Evolutionary conservation across 1,140 invertebrate species (phyloP).

Genomic region (Eriosoma lanigerum): DNA sequence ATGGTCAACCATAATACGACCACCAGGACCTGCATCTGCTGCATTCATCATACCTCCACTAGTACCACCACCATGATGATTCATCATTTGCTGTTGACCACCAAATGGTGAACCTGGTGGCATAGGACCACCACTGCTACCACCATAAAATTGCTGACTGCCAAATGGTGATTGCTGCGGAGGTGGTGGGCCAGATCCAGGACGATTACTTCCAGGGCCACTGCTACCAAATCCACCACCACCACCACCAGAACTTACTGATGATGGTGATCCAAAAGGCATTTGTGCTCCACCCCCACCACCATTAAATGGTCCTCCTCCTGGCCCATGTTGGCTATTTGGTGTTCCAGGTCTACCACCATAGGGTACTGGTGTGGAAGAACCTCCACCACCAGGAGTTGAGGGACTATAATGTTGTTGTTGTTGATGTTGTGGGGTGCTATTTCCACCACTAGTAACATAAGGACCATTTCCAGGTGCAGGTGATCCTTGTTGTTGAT

Average conservation of each 20-base stretch:
- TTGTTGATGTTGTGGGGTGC: slow-evolving; percentile 33
- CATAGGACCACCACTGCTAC: neutral
- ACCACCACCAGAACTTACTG: slow-evolving; percentile 38
- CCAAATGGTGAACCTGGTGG: slow-evolving; percentile 19
- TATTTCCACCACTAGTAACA: neutral
- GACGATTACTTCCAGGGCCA: slow-evolving; percentile 9
- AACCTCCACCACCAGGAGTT: slow-evolving; percentile 18
- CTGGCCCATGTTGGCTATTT: slow-evolving; percentile 11
- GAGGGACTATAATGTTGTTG: slow-evolving; percentile 32
- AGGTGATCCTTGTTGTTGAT: slow-evolving; percentile 43
- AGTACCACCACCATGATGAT: slow-evolving; percentile 9
- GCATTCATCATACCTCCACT: slow-evolving; percentile 31
- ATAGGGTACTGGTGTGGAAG: slow-evolving; percentile 40
- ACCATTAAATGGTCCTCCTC: slow-evolving; percentile 32
- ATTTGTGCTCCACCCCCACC: slow-evolving; percentile 7
- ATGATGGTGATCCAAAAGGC: slow-evolving; percentile 42
- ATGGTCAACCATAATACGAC: slow-evolving; percentile 39
- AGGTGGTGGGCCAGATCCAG: slow-evolving; percentile 19
- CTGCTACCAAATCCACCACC: slow-evolving; percentile 6
- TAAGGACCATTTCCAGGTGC: neutral
- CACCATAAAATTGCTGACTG: slow-evolving; percentile 17
- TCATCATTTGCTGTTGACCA: slow-evolving; percentile 28
- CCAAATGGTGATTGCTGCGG: slow-evolving; percentile 32
- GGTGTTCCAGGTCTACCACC: slow-evolving; percentile 31
- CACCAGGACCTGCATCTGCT: neutral